Evolutionary conservation across 2,888 invertebrate species (phyloP).

Genomic region (Mactromeris polynyma): DNA sequence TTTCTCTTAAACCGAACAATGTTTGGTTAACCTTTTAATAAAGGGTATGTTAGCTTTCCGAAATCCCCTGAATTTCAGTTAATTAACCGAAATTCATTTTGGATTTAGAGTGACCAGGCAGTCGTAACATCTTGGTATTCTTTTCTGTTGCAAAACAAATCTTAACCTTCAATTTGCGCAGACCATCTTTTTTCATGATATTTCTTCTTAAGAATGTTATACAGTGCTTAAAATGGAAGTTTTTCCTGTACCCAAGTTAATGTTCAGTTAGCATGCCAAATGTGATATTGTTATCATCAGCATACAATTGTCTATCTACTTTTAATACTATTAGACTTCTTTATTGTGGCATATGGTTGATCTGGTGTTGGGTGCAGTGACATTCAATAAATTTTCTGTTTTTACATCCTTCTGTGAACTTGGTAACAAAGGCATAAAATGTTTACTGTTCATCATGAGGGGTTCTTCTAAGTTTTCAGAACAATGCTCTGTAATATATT

Average conservation of each 20-base stretch:
- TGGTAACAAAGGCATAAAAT: neutral
- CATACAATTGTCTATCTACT: neutral
- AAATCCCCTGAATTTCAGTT: too few species aligned
- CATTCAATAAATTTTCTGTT: neutral
- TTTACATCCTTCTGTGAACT: neutral
- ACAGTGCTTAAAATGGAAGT: neutral
- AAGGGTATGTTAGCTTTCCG: too few species aligned
- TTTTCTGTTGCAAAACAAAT: too few species aligned
- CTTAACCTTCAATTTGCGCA: too few species aligned
- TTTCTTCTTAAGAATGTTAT: too few species aligned
- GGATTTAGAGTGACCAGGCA: too few species aligned
- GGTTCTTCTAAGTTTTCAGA: neutral
- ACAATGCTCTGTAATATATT: neutral
- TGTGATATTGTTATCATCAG: neutral
- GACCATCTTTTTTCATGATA: too few species aligned
- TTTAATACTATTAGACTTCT: neutral
- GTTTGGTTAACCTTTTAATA: too few species aligned
- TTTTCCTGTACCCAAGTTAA: neutral
- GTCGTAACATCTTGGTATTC: too few species aligned
- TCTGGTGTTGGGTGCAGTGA: neutral
- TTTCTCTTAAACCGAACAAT: too few species aligned
- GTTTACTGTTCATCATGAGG: too few species aligned
- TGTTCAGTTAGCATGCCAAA: neutral
- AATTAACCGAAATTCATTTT: too few species aligned
- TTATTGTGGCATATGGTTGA: constrained; percentile 5